Evolutionary conservation across 2,113 vertebrate species (phyloP).

Genomic region (Falcunculus frontatus): DNA sequence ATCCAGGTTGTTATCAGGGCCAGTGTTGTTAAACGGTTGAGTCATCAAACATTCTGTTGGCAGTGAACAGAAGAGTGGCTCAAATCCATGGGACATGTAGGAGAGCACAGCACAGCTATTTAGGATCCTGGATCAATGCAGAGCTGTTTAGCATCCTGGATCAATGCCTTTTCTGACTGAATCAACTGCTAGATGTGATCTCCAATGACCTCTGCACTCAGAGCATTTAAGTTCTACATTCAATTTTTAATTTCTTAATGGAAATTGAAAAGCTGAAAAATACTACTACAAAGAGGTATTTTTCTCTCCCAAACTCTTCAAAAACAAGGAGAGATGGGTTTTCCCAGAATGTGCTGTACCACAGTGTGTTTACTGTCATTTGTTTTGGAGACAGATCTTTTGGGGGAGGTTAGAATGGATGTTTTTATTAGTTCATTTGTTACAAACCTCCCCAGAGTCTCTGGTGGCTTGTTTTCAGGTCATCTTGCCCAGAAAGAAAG

Average conservation of each 20-base stretch:
- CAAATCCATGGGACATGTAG: background rate
- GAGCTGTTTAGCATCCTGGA: background rate
- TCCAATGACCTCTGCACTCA: background rate
- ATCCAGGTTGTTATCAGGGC: constrained; percentile 93
- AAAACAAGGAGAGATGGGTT: background rate
- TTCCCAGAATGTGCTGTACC: constrained; percentile 26
- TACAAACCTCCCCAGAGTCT: background rate
- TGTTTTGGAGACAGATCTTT: constrained; percentile 24
- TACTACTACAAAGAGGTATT: background rate
- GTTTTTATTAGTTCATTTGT: constrained; percentile 3
- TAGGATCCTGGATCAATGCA: background rate
- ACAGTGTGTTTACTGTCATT: background rate
- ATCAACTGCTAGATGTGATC: background rate
- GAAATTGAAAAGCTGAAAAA: background rate
- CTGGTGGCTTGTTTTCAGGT: constrained; percentile 13
- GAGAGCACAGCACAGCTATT: background rate
- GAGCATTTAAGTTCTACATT: background rate
- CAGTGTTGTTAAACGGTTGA: constrained; percentile 87
- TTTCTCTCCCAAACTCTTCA: background rate
- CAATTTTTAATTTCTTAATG: background rate
- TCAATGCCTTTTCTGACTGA: background rate
- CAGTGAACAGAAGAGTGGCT: constrained; percentile 13
- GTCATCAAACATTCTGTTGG: constrained; percentile 86
- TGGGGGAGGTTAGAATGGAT: background rate
- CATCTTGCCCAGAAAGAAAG: constrained; percentile 23